Evolutionary conservation across 2,113 vertebrate genomes (phyloP).

Genomic region (Dromas ardeola): DNA sequence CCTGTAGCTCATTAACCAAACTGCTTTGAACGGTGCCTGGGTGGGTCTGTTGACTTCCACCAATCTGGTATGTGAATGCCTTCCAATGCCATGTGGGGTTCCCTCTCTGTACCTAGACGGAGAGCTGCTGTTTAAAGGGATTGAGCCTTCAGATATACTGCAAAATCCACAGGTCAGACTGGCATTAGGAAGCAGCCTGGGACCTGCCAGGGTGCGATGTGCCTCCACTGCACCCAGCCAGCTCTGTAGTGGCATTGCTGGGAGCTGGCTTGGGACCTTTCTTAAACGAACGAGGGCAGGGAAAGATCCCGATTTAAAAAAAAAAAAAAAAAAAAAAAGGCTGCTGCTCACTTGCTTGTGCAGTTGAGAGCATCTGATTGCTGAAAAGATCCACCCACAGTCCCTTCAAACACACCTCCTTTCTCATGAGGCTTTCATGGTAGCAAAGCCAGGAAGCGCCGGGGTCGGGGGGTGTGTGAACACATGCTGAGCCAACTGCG

Average conservation of each 20-base stretch:
- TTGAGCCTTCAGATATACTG: background rate
- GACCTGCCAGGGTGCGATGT: background rate
- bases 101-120: background rate
- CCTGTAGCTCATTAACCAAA: background rate
- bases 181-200: background rate
- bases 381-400: background rate
- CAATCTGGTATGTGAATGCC: fast-evolving
- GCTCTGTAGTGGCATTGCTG: background rate
- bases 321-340: background rate
- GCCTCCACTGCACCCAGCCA: background rate
- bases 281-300: background rate
- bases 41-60: background rate
- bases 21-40: background rate
- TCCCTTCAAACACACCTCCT: constrained; percentile 1
- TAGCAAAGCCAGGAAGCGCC: background rate
- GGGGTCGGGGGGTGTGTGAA: constrained; percentile 37
- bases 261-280: background rate
- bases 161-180: background rate
- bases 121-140: background rate
- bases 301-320: background rate
- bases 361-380: background rate
- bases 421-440: constrained; percentile 11
- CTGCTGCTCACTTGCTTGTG: background rate
- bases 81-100: background rate
- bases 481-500: background rate